Conservation (phyloP, 2,888 invertebrate genomes). For the Hydraecia micacea region DNA sequence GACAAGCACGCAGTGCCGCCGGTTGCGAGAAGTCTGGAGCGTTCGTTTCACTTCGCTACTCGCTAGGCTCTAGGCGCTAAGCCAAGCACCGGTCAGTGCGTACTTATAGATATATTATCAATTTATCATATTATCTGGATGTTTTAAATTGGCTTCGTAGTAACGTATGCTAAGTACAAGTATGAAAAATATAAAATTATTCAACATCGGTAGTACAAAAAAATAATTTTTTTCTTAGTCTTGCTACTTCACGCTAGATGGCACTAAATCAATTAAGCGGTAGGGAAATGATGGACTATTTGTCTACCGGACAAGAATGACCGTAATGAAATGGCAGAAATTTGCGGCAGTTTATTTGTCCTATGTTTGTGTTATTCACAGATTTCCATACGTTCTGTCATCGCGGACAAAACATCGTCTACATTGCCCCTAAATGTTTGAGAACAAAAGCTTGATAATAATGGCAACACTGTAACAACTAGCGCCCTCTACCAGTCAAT, state of each 20-base stretch:
- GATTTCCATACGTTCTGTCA: background rate
- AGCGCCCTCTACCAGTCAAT: slow-evolving; percentile 76
- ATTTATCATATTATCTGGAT: background rate
- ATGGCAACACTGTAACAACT: slow-evolving; percentile 73
- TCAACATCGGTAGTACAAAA: too few relatives aligned
- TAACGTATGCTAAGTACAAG: background rate
- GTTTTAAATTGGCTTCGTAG: background rate
- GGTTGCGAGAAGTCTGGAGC: too few relatives aligned
- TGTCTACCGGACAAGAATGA: too few relatives aligned
- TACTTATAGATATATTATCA: background rate
- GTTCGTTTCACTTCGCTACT: too few relatives aligned
- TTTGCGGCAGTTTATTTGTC: background rate
- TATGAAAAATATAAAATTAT: background rate
- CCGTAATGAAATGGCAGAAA: background rate
- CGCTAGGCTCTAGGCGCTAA: too few relatives aligned
- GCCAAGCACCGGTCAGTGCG: too few relatives aligned
- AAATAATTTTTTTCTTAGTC: too few relatives aligned
- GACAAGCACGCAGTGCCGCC: too few relatives aligned
- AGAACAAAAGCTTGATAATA: slow-evolving; percentile 46
- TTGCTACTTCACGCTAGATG: slow-evolving; percentile 64
- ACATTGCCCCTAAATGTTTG: too few relatives aligned
- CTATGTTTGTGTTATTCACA: background rate
- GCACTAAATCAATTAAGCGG: slow-evolving; percentile 16
- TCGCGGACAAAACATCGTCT: background rate
- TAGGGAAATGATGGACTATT: too few relatives aligned